Conservation (phyloP, 1,140 invertebrate genomes). For the Nephotettix cincticeps region DNA sequence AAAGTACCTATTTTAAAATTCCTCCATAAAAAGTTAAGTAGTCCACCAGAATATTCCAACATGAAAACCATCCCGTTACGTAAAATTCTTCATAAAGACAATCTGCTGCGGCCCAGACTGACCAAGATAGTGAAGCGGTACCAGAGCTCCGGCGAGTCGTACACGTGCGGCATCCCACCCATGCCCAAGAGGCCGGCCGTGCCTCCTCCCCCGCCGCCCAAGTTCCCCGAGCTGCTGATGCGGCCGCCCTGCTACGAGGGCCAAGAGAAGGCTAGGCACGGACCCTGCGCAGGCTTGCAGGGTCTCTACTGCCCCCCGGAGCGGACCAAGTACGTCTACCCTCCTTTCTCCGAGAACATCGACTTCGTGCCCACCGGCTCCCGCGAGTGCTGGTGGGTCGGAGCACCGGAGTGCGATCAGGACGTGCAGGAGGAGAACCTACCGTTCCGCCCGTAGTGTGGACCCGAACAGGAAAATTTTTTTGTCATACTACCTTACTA, state of each 20-base stretch:
- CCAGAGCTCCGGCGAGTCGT: too few relatives aligned
- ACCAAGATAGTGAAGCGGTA: too few relatives aligned
- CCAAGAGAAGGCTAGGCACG: not conserved
- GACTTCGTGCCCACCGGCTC: not conserved
- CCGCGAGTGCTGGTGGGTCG: not conserved
- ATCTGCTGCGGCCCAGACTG: too few relatives aligned
- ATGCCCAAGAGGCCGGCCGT: not conserved
- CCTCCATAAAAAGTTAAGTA: too few relatives aligned
- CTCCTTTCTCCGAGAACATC: constrained; percentile 7
- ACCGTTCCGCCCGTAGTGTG: too few relatives aligned
- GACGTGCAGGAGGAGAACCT: not conserved
- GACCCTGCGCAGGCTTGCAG: not conserved
- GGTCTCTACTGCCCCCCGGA: not conserved
- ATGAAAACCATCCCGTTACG: too few relatives aligned
- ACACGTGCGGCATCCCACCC: not conserved
- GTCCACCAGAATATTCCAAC: too few relatives aligned
- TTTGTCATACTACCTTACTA: too few relatives aligned
- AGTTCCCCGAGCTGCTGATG: not conserved
- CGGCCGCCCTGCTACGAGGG: not conserved
- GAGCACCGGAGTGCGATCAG: not conserved
- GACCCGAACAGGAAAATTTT: too few relatives aligned
- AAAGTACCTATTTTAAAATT: too few relatives aligned
- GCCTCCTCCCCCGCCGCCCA: not conserved
- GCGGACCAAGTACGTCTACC: not conserved
- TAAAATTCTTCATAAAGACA: too few relatives aligned